A percentile compares a stretch with the other conserved stretches of the same genome.
These are phyloP conservation scores for Piezodorus guildinii DNA, from an alignment of 1,140 invertebrate species.

Conservation along the genomic window DNA sequence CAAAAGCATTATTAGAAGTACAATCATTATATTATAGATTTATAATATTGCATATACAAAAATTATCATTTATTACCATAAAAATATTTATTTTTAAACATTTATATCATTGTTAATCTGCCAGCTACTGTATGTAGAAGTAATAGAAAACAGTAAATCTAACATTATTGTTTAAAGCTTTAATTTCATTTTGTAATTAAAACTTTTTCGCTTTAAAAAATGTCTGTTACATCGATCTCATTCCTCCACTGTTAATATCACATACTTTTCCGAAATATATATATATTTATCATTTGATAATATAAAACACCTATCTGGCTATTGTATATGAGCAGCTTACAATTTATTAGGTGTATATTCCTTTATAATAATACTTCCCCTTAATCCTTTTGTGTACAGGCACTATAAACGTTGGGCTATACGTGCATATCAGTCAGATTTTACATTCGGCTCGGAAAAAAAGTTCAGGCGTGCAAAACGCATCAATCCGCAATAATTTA, in stretches of 20 bases:
- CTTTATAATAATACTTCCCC: neutral
- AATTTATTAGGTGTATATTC: neutral
- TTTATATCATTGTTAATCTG: too few relatives aligned
- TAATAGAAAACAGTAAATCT: too few relatives aligned
- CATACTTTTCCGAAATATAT: constrained; percentile 2
- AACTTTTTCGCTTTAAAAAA: too few relatives aligned
- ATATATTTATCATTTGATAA: neutral
- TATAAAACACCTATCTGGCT: constrained; percentile 1
- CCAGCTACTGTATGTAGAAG: too few relatives aligned
- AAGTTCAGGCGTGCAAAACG: neutral
- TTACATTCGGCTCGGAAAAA: constrained; percentile 1
- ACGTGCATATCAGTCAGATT: neutral
- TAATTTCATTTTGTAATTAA: too few relatives aligned
- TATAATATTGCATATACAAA: too few relatives aligned
- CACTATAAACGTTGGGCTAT: neutral
- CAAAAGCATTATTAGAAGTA: too few relatives aligned
- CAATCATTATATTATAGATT: too few relatives aligned
- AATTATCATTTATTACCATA: too few relatives aligned
- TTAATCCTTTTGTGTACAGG: neutral
- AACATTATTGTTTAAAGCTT: too few relatives aligned
- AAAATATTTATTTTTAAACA: too few relatives aligned
- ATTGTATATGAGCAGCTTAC: neutral
- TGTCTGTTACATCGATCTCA: too few relatives aligned
- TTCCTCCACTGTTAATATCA: neutral
- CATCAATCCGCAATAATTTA: neutral